Percentiles rank a stretch among this genome's conserved stretches.
Conservation (phyloP, 2,113 vertebrate genomes). For the Macrotis lagotis region DNA sequence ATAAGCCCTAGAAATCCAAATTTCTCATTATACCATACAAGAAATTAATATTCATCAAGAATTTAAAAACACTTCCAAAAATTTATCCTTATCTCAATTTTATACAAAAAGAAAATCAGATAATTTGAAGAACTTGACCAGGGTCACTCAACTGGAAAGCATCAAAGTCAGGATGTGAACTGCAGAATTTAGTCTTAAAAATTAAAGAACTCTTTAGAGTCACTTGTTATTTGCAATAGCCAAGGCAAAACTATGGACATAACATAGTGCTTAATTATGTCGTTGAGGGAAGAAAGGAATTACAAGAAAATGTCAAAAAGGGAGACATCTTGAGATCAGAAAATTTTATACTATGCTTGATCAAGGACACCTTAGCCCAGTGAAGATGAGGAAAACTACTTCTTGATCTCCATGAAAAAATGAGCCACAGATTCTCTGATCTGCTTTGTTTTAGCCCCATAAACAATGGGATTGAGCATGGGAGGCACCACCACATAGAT, state of each 20-base stretch:
- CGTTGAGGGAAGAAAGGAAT: neutral
- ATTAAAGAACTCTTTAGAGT: too few relatives aligned
- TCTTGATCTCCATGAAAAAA: slow-evolving; percentile 48
- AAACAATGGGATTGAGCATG: slow-evolving; percentile 72
- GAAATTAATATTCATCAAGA: neutral
- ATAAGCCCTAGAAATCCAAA: neutral
- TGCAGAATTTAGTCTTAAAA: too few relatives aligned
- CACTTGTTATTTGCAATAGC: too few relatives aligned
- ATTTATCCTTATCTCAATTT: neutral
- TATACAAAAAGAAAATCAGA: slow-evolving; percentile 9
- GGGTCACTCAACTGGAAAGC: slow-evolving; percentile 21
- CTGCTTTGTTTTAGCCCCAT: slow-evolving; percentile 72
- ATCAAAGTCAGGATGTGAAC: neutral
- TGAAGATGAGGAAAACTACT: slow-evolving; percentile 27
- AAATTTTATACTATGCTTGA: slow-evolving; percentile 13
- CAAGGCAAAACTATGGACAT: neutral
- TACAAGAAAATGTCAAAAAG: neutral
- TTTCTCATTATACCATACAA: slow-evolving; percentile 17
- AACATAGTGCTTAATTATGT: neutral
- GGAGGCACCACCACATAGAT: slow-evolving; percentile 71
- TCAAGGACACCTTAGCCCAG: slow-evolving; percentile 25
- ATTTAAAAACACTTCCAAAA: neutral
- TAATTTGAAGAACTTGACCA: slow-evolving; percentile 17
- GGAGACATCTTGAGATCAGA: neutral
- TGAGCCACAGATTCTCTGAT: slow-evolving; percentile 47